Conservation (phyloP, 2,797 vertebrate species). For the Eutrigla gurnardus region DNA sequence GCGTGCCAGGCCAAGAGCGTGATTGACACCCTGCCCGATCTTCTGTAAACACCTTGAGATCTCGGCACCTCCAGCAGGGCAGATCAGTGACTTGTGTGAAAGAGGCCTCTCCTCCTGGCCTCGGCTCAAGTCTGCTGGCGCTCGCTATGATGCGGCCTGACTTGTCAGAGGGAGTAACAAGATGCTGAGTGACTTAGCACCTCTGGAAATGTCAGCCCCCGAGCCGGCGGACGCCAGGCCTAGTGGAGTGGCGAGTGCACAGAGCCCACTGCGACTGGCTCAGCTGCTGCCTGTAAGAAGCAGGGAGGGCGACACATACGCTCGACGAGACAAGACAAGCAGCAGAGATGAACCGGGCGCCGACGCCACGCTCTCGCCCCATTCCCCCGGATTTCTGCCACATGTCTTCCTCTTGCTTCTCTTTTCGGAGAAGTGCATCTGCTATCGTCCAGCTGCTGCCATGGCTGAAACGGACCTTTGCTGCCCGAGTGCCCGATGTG, state of each 20-base stretch:
- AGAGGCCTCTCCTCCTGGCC: constrained; percentile 69
- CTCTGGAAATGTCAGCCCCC: constrained; percentile 86
- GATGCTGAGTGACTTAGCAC: constrained; percentile 86
- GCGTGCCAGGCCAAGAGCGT: constrained; percentile 60
- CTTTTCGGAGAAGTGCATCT: constrained; percentile 65
- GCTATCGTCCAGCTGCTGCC: constrained; percentile 70
- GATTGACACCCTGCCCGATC: constrained; percentile 78
- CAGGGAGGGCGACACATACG: constrained; percentile 40
- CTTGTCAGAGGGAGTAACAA: constrained; percentile 83
- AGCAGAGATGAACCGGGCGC: constrained; percentile 45
- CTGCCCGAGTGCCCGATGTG: constrained; percentile 62
- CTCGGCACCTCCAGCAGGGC: constrained; percentile 74
- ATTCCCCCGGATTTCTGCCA: constrained; percentile 56
- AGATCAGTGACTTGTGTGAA: constrained; percentile 79
- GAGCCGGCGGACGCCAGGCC: constrained; percentile 72
- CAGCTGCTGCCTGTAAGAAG: constrained; percentile 75
- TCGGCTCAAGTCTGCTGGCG: constrained; percentile 66
- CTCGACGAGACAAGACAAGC: constrained; percentile 60
- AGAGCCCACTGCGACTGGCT: constrained; percentile 64
- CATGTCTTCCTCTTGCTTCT: constrained; percentile 55
- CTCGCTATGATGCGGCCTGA: constrained; percentile 68
- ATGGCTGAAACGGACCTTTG: constrained; percentile 44
- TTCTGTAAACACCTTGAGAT: constrained; percentile 84
- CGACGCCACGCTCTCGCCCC: constrained; percentile 27
- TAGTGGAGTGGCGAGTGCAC: constrained; percentile 60